Base-by-base conservation (phyloP, 2,797 vertebrate genomes). In the Poeciliopsis paucimaculata region DNA sequence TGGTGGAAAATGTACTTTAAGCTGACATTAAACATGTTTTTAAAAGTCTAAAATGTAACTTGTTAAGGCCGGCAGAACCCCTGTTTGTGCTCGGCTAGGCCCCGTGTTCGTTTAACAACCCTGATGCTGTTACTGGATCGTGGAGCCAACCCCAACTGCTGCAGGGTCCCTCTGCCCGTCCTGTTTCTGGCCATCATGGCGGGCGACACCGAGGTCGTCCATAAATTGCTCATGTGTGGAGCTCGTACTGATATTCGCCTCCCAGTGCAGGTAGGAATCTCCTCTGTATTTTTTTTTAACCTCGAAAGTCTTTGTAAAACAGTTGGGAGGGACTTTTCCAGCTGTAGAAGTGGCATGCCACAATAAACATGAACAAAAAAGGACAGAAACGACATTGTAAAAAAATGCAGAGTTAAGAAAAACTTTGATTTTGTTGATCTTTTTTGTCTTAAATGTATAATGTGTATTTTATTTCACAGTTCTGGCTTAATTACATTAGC, bases 111-210 rank as follows among this genome's bases (percentile, higher is more conserved):
- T 78, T 95, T 96, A 94, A 78, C 76, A 66, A 97, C 96, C 46
- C 92, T 98, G 79, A 86, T 90, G 31, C 82, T 97, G 55, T 91
- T 98, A 71, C 80, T 98, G 88, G 85, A 68, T 0, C 90, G 96
- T 5, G 97, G 97, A 12, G 97, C 97, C 0, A 96, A 98, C 90
- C 97, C 97, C n/a, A 97, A 97, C 5, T 72, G 85, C 18, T 94
- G 94, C 91, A 64, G 53, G 9, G 86, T 95, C n/a, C 95, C 96
- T 15, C 92, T 96, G 94, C 95, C 95, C 0, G 90, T 92, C 75
- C 92, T 99, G 23, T 97, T 98, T 87, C 79, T 97, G 16, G 94
- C 97, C 1, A 91, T 97, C 72, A 96, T 97, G 95, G 95, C 97
- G 0, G 94, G 92, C 5, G 96, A 98, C 15, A 55, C 90, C 4